Base-by-base conservation (phyloP, 2,113 vertebrate species). In the Nothobranchius kuhntae region DNA sequence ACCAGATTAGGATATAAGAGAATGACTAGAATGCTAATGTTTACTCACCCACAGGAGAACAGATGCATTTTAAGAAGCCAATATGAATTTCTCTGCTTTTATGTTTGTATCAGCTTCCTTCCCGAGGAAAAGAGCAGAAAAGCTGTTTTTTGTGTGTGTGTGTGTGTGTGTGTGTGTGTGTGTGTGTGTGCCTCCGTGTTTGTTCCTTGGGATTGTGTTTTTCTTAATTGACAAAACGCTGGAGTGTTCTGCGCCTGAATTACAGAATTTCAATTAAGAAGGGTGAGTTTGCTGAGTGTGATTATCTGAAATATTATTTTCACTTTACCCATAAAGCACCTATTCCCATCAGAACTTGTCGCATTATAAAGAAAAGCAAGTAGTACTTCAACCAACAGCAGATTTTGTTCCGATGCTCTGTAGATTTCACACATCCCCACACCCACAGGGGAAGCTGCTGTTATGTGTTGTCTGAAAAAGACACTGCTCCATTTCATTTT, bases 41-140 rank as follows among this genome's bases (percentile, higher is more conserved):
- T 77, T 69, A 30, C 68, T 78, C 30, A 70, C 78, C 72, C 83
- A 55, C 35, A 61, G 74, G 81, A 84, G 69, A 78, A 70, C 61
- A 62, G 54, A 77, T 36, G 64, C 80, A 68, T 72, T 76, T 61
- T 56, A 60, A 83, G 75, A 58, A 80, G 69, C 60, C 68, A 84
- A 68, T 77, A 81, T 82, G 71, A 77, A 84, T 84, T 82, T 63
- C 51, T 65, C 57, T 65, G 69, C 81, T 89, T 84, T 85, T 80
- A 81, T 87, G 78, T 89, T 82, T 77, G 50, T 56, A 77, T 80
- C 83, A 68, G 73, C 54, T 58, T 80, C 58, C 30, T 72, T 79
- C 73, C 69, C 53, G 74, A 72, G 77, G 77, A 74, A 59, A 58
- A 45, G 8, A 65, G 48, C 14, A 4, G 40, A 7, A 51, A 60